Base-by-base conservation (phyloP, 2,888 invertebrate genomes). In the Acronicta aceris region DNA sequence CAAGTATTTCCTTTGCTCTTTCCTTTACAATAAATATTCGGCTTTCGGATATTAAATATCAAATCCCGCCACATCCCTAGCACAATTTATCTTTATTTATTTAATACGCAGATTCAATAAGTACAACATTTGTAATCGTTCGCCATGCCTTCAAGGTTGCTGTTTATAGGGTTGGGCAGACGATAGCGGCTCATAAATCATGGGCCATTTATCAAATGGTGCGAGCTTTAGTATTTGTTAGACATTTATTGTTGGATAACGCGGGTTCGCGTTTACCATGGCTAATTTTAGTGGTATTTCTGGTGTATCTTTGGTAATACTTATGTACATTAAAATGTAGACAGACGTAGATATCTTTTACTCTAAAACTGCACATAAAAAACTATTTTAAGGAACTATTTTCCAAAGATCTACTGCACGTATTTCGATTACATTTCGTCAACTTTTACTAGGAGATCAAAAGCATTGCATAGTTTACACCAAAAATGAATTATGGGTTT, bases 201-300 rank as follows among this genome's bases (percentile, higher is more conserved):
- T 25, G 36, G 10, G 12, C 47, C 55, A 65, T 76, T 76, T 69
- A 68, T 74, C 65, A 68, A 72, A 59, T 43, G 57, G 27, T 61
- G 38, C 45, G 17, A n/a, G 38, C 67, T 41, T 57, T 53, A 33
- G 53, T 33, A 56, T 60, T 60, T 66, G 45, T 53, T n/a, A 8
- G 43, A 54, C 21, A 42, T 69, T 71, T 55, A 69, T 71, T 66
- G 59, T 65, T 49, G 46, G 49, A 60, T 58, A 54, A 33, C 36
- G 17, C 56, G 49, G 49, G 45, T 12, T 52, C 16, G 25, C 40
- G n/a, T 12, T 7, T 33, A 30, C 21, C 27, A 42, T 36, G 25
- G 13, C 16, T 13, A n/a, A 27, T 25, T 16, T 12, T 49, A 13
- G 12, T 42, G 8, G 17, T 30, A 6, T 27, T 27, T 27, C 1